phyloP scores from a whole-genome alignment of 2,888 invertebrate species.

The Clistopyga incitator region DNA sequence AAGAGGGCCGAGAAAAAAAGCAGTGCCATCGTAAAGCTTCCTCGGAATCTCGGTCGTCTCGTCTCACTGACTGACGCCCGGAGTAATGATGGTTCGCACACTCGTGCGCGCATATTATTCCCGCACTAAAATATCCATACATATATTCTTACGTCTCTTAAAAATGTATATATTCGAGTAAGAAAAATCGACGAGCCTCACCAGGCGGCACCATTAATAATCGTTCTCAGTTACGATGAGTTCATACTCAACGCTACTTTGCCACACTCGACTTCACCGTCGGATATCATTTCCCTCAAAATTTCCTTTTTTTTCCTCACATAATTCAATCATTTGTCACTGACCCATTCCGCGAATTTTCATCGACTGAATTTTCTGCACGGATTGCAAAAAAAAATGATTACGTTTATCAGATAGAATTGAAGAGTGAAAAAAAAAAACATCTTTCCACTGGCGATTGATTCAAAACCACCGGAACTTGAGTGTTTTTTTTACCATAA shows the following conservation, averaged over 20 bases:
- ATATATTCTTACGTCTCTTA: neutral
- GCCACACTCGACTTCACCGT: neutral
- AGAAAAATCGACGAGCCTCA: constrained; percentile 2
- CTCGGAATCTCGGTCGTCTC: constrained; percentile 26
- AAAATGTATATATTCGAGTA: neutral
- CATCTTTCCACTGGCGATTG: no score
- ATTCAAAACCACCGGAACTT: no score
- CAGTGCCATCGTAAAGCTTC: constrained; percentile 28
- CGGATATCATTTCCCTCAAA: constrained; percentile 18
- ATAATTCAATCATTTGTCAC: constrained; percentile 34
- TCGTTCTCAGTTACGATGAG: constrained; percentile 1
- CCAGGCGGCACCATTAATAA: constrained; percentile 28
- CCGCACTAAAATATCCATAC: neutral
- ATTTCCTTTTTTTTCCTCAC: neutral
- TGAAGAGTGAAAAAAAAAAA: no score
- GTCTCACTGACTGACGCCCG: neutral
- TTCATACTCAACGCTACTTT: neutral
- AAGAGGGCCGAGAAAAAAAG: constrained; percentile 11
- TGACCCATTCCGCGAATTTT: no score
- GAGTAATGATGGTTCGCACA: constrained; percentile 17
- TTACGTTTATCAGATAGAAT: no score
- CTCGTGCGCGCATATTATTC: constrained; percentile 15
- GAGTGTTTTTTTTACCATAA: no score
- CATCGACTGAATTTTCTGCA: no score
- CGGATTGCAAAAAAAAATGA: no score